phyloP scores from a whole-genome alignment of 92 coral and sea anemone species.

The Plumapathes pennacea region DNA sequence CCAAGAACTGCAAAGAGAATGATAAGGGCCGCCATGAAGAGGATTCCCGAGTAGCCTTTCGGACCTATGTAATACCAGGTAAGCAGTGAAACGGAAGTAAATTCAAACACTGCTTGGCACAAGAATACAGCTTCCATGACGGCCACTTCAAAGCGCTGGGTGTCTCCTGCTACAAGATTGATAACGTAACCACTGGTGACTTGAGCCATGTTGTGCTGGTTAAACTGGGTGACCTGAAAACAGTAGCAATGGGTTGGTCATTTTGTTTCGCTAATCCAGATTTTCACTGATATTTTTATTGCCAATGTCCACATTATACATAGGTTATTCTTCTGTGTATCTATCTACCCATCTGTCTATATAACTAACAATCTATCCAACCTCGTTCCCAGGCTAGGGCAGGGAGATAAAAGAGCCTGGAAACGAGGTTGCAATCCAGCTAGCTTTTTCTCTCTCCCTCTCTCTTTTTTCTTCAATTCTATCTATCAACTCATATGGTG shows the following conservation, averaged over 20 bases:
- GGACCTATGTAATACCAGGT: conserved; percentile 68
- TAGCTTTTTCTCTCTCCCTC: too few species aligned
- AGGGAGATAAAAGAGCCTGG: too few species aligned
- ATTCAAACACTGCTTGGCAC: conserved; percentile 43
- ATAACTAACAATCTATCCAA: too few species aligned
- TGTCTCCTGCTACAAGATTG: conserved; percentile 67
- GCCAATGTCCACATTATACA: too few species aligned
- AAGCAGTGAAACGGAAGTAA: conserved; percentile 40
- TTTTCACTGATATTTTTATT: too few species aligned
- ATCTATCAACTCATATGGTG: too few species aligned
- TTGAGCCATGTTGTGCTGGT: conserved; percentile 51
- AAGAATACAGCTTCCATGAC: conserved; percentile 14
- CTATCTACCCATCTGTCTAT: too few species aligned
- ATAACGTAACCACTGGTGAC: conserved; percentile 66
- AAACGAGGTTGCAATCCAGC: too few species aligned
- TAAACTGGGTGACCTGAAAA: conserved; percentile 48
- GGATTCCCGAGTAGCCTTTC: conserved; percentile 49
- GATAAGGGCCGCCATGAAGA: conserved; percentile 44
- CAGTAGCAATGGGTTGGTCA: not conserved
- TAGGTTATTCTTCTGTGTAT: too few species aligned
- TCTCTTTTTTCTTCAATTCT: too few species aligned
- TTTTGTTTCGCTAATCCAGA: not conserved
- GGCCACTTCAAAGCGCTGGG: conserved; percentile 67
- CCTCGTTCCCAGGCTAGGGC: too few species aligned
- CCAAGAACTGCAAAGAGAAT: conserved; percentile 56